phyloP scores from a whole-genome alignment of 1,140 invertebrate genomes.

The Telenomus remus region DNA sequence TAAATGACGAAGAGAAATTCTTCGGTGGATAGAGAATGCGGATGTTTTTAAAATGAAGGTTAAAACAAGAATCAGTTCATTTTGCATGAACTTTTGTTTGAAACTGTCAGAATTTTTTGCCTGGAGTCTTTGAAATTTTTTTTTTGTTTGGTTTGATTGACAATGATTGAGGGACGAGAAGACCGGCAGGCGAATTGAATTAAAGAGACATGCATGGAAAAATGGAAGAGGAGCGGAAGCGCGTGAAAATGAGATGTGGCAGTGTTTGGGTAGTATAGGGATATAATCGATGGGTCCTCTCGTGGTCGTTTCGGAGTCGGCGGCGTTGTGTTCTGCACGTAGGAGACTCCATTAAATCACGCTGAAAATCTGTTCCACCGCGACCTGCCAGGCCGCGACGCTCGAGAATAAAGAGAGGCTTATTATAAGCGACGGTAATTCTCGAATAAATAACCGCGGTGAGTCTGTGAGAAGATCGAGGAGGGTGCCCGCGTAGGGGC shows the following conservation, averaged over 20 bases:
- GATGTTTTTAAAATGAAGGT: too few species aligned
- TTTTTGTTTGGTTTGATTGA: constrained; percentile 12
- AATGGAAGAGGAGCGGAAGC: constrained; percentile 24
- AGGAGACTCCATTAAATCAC: constrained; percentile 74
- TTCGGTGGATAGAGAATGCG: too few species aligned
- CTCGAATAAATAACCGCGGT: constrained; percentile 74
- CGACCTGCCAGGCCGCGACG: constrained; percentile 62
- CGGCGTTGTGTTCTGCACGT: constrained; percentile 63
- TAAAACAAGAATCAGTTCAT: too few species aligned
- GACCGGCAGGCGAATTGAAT: constrained; percentile 34
- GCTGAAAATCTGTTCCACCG: constrained; percentile 72
- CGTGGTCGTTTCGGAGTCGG: constrained; percentile 58
- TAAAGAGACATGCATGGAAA: constrained; percentile 15
- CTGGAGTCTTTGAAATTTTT: not conserved
- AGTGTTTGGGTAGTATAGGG: constrained; percentile 50
- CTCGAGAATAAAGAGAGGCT: constrained; percentile 74
- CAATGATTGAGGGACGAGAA: constrained; percentile 28
- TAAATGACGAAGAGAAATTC: too few species aligned
- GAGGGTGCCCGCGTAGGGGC: constrained; percentile 56
- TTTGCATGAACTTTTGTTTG: too few species aligned
- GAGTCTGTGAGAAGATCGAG: constrained; percentile 61
- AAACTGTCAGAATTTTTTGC: too few species aligned
- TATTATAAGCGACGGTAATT: constrained; percentile 76
- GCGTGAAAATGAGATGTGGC: constrained; percentile 44
- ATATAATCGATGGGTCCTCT: constrained; percentile 59